A percentile compares a stretch with the other conserved stretches of the same genome.
These are phyloP conservation scores for Ferrisia virgata DNA, from an alignment of 2,888 invertebrate species.

Conservation along the genomic window DNA sequence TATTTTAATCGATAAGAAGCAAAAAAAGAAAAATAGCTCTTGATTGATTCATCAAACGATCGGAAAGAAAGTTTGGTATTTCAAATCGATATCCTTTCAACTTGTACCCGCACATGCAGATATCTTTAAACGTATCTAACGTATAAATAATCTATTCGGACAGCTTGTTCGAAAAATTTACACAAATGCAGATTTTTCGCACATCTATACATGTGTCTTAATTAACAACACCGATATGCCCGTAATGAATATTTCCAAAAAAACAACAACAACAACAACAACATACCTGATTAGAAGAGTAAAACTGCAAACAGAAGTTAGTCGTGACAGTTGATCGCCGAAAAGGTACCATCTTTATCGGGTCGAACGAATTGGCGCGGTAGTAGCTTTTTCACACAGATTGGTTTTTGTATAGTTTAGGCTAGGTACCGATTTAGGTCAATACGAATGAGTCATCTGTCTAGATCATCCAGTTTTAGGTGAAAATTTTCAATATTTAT, in stretches of 20 bases:
- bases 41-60: neutral
- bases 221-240: neutral
- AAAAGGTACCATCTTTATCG: neutral
- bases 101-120: neutral
- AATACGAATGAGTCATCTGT: constrained; percentile 22
- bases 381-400: neutral
- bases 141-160: neutral
- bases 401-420: neutral
- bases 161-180: neutral
- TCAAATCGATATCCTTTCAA: neutral
- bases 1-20: neutral
- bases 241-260: no score
- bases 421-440: neutral
- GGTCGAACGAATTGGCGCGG: neutral
- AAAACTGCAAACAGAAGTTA: neutral
- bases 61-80: neutral
- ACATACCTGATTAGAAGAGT: neutral
- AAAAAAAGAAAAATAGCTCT: neutral
- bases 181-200: neutral
- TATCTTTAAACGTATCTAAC: no score
- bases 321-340: neutral
- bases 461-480: constrained; percentile 19
- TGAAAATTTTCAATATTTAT: constrained; percentile 25
- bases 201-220: neutral
- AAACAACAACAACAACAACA: neutral